Evolutionary conservation across 2,888 invertebrate genomes (phyloP).

Genomic region (Pelosia muscerda): DNA sequence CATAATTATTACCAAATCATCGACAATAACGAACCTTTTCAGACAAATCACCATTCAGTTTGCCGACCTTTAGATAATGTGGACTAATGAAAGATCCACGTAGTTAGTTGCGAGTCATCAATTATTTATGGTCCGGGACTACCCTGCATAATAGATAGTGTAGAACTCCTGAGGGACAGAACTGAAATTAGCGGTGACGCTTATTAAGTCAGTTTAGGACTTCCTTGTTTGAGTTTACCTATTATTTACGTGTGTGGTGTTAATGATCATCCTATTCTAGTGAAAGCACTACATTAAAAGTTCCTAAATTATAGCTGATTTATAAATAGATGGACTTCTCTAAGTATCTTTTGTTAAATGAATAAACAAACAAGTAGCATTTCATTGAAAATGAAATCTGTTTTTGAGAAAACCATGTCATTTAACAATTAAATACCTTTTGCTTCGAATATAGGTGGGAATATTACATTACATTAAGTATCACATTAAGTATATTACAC

Average conservation of each 20-base stretch:
- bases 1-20: slow-evolving; percentile 23
- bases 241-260: slow-evolving; percentile 9
- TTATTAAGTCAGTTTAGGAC: slow-evolving; percentile 39
- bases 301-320: no score
- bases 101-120: slow-evolving; percentile 72
- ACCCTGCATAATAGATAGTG: slow-evolving; percentile 53
- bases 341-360: no score
- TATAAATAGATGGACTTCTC: no score
- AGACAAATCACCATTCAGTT: slow-evolving; percentile 52
- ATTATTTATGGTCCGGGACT: slow-evolving; percentile 66
- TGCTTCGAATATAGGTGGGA: no score
- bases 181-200: slow-evolving; percentile 46
- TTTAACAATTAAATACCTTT: no score
- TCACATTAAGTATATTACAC: no score
- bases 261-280: no score
- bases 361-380: no score
- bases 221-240: slow-evolving; percentile 14
- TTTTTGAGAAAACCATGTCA: no score
- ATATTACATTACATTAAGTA: no score
- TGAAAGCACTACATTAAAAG: no score
- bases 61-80: slow-evolving; percentile 54
- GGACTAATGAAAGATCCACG: slow-evolving; percentile 63
- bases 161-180: slow-evolving; percentile 37
- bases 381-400: no score
- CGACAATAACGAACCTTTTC: slow-evolving; percentile 30